Conservation (phyloP, 2,113 vertebrate species). For the Symphodus melops region DNA sequence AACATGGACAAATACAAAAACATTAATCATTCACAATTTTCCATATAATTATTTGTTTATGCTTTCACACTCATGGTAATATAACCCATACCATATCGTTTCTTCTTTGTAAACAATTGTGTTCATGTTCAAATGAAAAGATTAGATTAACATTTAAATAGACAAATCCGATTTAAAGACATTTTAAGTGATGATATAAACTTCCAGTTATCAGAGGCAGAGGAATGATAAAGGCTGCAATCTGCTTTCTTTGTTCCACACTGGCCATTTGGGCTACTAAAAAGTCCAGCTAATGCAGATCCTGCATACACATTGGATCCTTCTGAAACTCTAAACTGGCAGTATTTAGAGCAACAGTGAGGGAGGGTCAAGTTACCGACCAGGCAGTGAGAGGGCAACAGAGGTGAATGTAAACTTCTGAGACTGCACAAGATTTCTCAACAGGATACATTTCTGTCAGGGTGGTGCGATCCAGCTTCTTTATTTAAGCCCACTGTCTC, state of each 20-base stretch:
- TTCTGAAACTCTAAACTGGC: slow-evolving; percentile 31
- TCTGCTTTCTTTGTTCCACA: slow-evolving; percentile 28
- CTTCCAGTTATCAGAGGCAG: neutral
- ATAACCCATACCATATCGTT: no score
- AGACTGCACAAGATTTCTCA: neutral
- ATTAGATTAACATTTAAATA: no score
- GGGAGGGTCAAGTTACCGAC: slow-evolving; percentile 45
- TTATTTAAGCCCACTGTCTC: neutral
- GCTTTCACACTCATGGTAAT: no score
- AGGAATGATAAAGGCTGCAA: slow-evolving; percentile 10
- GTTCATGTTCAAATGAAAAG: no score
- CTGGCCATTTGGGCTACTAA: slow-evolving; percentile 51
- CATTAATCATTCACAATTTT: no score
- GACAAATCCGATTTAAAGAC: no score
- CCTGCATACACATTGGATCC: neutral
- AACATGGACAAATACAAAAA: no score
- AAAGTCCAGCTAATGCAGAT: slow-evolving; percentile 39
- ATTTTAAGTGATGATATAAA: no score
- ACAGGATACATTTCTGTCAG: slow-evolving; percentile 9
- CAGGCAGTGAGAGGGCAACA: slow-evolving; percentile 7
- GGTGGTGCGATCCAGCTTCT: neutral
- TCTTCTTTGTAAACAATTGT: no score
- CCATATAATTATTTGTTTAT: no score
- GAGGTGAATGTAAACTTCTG: slow-evolving; percentile 19
- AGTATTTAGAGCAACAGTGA: slow-evolving; percentile 41